phyloP scores from a whole-genome alignment of 1,140 invertebrate species.

The Philopotamus ludificatus region DNA sequence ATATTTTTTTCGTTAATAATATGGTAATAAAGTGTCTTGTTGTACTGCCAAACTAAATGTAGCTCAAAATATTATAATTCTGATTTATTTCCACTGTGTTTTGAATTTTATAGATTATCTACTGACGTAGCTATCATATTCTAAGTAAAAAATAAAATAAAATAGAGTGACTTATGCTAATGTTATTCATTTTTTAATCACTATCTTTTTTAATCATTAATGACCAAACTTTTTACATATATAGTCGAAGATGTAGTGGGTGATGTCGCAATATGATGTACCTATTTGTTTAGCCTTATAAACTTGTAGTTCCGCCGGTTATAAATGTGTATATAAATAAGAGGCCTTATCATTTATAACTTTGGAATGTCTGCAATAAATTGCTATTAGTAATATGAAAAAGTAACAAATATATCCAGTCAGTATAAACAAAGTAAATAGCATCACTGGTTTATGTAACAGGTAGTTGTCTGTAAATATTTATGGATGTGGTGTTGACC shows the following conservation, averaged over 20 bases:
- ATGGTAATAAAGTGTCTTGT: conserved; percentile 22
- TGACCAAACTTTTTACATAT: conserved; percentile 25
- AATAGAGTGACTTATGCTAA: conserved; percentile 12
- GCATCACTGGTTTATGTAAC: conserved; percentile 7
- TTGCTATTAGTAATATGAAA: conserved; percentile 7
- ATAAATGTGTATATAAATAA: conserved; percentile 42
- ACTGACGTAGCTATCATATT: conserved; percentile 22
- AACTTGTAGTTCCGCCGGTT: conserved; percentile 32
- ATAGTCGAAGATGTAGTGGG: conserved; percentile 6
- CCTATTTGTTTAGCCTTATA: conserved; percentile 39
- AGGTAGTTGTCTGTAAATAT: conserved; percentile 8
- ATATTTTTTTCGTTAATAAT: background rate
- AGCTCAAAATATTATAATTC: conserved; percentile 13
- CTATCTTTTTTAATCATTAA: conserved; percentile 16
- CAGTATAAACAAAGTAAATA: conserved; percentile 7
- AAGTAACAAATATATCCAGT: background rate
- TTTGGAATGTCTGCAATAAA: conserved; percentile 38
- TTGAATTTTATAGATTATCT: conserved; percentile 12
- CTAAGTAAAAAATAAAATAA: conserved; percentile 23
- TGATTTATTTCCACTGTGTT: conserved; percentile 2
- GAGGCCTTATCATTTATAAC: conserved; percentile 41
- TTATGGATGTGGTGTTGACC: conserved; percentile 23
- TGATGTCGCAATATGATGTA: conserved; percentile 39
- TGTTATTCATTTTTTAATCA: conserved; percentile 4
- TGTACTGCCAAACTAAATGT: conserved; percentile 25